Base-by-base conservation (phyloP, 1,140 invertebrate genomes). In the Euura saliciscinereae region DNA sequence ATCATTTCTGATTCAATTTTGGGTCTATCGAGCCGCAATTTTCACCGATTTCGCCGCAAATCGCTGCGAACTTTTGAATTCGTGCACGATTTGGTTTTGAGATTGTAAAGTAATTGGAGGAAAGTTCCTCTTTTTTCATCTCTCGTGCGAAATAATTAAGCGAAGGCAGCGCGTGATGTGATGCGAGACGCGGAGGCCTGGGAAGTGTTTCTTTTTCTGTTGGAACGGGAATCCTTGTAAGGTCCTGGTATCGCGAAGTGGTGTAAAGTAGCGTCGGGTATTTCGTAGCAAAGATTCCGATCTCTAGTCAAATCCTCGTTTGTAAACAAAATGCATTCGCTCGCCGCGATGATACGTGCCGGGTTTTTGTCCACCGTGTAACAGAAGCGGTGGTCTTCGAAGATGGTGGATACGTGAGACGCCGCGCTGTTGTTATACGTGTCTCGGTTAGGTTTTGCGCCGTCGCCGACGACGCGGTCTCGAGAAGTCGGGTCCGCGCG, bases 261-360 rank as follows among this genome's bases (percentile, higher is more conserved):
- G 10, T 59, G 10, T 59, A n/a, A 8, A 59, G 51, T 3, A n/a
- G 51, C 51, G 13, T 8, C 51, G 8, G 51, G 51, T 59, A 59
- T 59, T 59, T 59, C 51, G 51, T 59, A 59, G 51, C 51, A n/a
- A n/a, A 59, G 51, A 59, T 59, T 59, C 51, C 51, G 51, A 59
- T 59, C 51, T 59, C 51, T 59, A 59, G 51, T 59, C 51, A 59
- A 59, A 59, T 59, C 51, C 51, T 59, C 51, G 51, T 59, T 59
- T 59, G 51, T 59, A 59, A 59, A 59, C 51, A 59, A 59, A 59
- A 59, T 59, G 51, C 51, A 59, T 59, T 59, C 51, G 51, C 51
- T 59, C 51, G 6, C 51, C 51, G 5, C 51, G 51, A 59, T 8
- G 51, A 59, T 8, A 59, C 51, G 51, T 59, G 51, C 51, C 51